phyloP scores from a whole-genome alignment of 2,888 invertebrate species.

The Leucoptera coffeella region DNA sequence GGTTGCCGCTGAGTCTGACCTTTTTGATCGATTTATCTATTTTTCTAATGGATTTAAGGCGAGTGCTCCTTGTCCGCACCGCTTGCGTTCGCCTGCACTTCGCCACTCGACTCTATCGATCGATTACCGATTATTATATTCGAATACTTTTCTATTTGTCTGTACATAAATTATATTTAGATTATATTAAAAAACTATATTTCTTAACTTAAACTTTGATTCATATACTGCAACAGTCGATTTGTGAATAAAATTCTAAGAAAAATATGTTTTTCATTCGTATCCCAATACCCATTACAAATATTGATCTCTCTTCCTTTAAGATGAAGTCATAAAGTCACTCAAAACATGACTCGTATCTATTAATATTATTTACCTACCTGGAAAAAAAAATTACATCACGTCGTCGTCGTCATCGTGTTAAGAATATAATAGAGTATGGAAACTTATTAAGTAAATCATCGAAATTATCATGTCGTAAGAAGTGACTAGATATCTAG shows the following conservation, averaged over 20 bases:
- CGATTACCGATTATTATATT: constrained; percentile 50
- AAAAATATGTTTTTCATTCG: constrained; percentile 6
- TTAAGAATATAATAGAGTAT: too few relatives aligned
- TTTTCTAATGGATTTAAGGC: constrained; percentile 52
- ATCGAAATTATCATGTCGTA: too few relatives aligned
- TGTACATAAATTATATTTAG: constrained; percentile 54
- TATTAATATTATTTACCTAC: too few relatives aligned
- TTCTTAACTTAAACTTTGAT: constrained; percentile 50
- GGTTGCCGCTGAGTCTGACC: constrained; percentile 50
- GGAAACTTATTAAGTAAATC: too few relatives aligned
- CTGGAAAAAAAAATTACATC: too few relatives aligned
- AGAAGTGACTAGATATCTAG: too few relatives aligned
- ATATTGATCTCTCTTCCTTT: too few relatives aligned
- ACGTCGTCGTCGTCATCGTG: too few relatives aligned
- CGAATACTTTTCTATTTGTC: constrained; percentile 52
- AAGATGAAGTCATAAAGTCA: too few relatives aligned
- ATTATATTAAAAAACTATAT: constrained; percentile 52
- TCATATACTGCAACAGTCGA: constrained; percentile 51
- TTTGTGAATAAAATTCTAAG: constrained; percentile 36
- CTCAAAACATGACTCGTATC: too few relatives aligned
- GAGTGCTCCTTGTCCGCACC: constrained; percentile 50
- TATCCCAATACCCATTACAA: too few relatives aligned
- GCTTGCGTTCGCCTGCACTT: constrained; percentile 48
- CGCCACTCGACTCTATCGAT: constrained; percentile 47
- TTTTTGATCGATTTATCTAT: constrained; percentile 55